Evolutionary conservation across 2,797 vertebrate genomes (phyloP), one percentile per base, ranked within the genome.

Genomic region (Scolopax rusticola): DNA sequence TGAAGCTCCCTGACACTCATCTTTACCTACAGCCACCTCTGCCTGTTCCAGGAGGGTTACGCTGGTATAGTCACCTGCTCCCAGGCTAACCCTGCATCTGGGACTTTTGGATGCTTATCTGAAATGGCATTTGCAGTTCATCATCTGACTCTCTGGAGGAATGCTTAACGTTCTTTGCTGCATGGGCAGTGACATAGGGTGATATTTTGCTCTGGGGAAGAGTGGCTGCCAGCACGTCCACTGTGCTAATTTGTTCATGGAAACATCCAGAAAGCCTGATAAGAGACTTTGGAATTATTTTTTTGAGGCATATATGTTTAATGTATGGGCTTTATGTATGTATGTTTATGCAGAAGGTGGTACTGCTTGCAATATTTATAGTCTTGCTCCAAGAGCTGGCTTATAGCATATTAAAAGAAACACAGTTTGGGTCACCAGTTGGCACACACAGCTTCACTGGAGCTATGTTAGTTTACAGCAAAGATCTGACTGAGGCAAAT

Each of bases 71-170:
- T 21, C 71, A 40, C 27, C 81, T 45, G 56, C 67, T 95, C 50
- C 69, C 47, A 68, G 77, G 36, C 40, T 75, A 36, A 71, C 36
- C 6, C 36, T 63, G 41, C 41, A 30, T 64, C 40, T 71, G 45
- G 23, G 70, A 15, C 45, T 87, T 84, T 25, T 20, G 56, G 82
- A 80, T 84, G 77, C 4, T 96, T 71, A 92, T 84, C 79, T 51
- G 45, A 95, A 69, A 83, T 64, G 54, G 38, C 76, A 77, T 79
- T 91, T 94, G 71, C 75, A 94, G 87, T 79, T 84, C 74, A 70
- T 48, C 38, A 8, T 36, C 50, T 15, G 11, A 2, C 25, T 57
- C 43, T 36, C 36, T 4, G 11, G 30, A 40, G 83, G 36, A 94
- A 40, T 5, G 8, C 9, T 90, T 65, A 15, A 25, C 12, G 4